Conservation (phyloP, 2,797 vertebrate species). For the Tachyglossus aculeatus region DNA sequence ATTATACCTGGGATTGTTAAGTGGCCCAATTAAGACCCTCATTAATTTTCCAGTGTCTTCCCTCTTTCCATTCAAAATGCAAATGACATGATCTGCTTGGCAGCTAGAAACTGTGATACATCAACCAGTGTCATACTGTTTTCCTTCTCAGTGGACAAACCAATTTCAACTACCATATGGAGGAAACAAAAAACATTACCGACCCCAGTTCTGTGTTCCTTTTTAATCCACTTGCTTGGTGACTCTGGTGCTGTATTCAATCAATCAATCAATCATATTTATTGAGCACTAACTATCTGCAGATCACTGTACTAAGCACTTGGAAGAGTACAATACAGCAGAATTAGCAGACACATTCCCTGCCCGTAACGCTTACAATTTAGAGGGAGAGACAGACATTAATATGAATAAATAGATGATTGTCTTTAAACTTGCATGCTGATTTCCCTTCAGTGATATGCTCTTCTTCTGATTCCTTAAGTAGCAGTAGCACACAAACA, state of each 20-base stretch:
- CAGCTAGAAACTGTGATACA: background rate
- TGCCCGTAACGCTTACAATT: too few species aligned
- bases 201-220: slow-evolving; percentile 38
- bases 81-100: background rate
- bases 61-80: background rate
- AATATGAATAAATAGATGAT: too few species aligned
- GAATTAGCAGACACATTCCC: too few species aligned
- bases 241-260: slow-evolving; percentile 36
- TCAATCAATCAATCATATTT: too few species aligned
- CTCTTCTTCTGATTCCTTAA: slow-evolving; percentile 54
- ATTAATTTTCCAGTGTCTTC: background rate
- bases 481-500: slow-evolving; percentile 52
- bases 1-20: background rate
- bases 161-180: slow-evolving; percentile 19
- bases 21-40: background rate
- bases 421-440: slow-evolving; percentile 49
- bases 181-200: slow-evolving; percentile 43
- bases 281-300: too few species aligned
- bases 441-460: slow-evolving; percentile 48
- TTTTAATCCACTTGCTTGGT: slow-evolving; percentile 54
- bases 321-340: too few species aligned
- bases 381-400: too few species aligned
- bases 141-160: slow-evolving; percentile 1
- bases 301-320: too few species aligned
- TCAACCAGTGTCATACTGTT: background rate